A percentile compares a stretch with the other conserved stretches of the same genome.
These are phyloP conservation scores for Nothocercus julius DNA, from an alignment of 2,113 vertebrate genomes.

Conservation along the genomic window DNA sequence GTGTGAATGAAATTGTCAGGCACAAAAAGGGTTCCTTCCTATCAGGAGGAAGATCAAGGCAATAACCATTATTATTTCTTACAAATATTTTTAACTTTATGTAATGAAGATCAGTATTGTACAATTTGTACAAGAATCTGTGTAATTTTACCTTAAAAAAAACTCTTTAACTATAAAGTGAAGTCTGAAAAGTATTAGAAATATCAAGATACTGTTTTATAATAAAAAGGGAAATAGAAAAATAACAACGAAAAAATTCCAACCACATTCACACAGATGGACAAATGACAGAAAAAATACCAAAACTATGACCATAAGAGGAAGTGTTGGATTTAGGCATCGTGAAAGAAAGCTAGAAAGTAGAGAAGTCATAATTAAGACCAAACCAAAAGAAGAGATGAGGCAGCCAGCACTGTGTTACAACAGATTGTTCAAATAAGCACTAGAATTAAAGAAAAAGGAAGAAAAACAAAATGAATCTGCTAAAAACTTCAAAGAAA, in stretches of 20 bases:
- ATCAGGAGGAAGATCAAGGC: background rate
- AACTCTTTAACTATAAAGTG: background rate
- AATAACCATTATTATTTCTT: background rate
- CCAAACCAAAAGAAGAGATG: constrained; percentile 17
- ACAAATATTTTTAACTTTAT: background rate
- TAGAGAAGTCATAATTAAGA: constrained; percentile 21
- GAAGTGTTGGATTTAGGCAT: constrained; percentile 26
- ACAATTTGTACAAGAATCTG: background rate
- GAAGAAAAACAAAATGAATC: background rate
- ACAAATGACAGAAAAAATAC: background rate
- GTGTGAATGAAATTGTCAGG: background rate
- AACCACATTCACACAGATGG: constrained; percentile 10
- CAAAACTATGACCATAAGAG: constrained; percentile 6
- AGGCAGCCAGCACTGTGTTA: background rate
- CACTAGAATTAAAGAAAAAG: background rate
- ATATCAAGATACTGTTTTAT: background rate
- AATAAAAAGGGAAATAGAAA: background rate
- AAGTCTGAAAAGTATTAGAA: background rate
- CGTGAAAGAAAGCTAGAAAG: constrained; percentile 32
- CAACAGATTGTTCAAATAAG: constrained; percentile 3
- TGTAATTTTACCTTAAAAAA: background rate
- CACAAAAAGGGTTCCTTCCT: background rate
- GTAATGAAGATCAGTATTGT: background rate
- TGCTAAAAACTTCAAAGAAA: background rate
- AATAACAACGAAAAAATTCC: background rate